Evolutionary conservation across 2,888 invertebrate species (phyloP).

Genomic region (Trisateles emortualis): DNA sequence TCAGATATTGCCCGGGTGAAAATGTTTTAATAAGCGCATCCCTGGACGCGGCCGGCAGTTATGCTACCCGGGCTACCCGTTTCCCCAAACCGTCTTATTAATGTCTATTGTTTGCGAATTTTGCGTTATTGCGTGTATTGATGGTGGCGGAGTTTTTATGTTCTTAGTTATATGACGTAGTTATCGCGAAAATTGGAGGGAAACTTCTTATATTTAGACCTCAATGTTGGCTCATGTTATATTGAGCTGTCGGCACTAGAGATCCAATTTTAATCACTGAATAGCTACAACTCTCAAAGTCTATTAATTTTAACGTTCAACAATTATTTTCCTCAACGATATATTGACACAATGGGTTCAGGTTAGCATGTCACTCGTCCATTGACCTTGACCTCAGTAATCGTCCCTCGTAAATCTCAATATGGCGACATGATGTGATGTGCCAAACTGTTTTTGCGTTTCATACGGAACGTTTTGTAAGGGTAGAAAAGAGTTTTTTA

Average conservation of each 20-base stretch:
- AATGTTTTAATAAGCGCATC: constrained; percentile 87
- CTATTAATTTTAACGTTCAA: constrained; percentile 7
- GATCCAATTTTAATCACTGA: background rate
- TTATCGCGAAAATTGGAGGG: constrained; percentile 10
- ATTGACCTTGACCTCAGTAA: constrained; percentile 44
- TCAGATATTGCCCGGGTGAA: constrained; percentile 81
- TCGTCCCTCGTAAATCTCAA: constrained; percentile 44
- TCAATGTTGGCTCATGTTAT: background rate
- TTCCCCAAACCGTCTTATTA: constrained; percentile 77
- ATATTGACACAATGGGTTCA: constrained; percentile 38
- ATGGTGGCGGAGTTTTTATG: constrained; percentile 53
- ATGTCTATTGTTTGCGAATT: constrained; percentile 85
- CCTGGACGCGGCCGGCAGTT: constrained; percentile 66
- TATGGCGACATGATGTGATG: constrained; percentile 29
- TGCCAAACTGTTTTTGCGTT: constrained; percentile 22
- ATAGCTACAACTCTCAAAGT: constrained; percentile 1
- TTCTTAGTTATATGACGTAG: constrained; percentile 38
- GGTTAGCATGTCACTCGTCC: constrained; percentile 30
- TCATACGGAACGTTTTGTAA: background rate
- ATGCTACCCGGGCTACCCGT: constrained; percentile 60
- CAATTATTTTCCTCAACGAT: constrained; percentile 11
- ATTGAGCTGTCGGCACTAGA: background rate
- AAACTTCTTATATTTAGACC: constrained; percentile 11
- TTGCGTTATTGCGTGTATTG: constrained; percentile 79
- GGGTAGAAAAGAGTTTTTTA: background rate